These are phyloP conservation scores for Poecile atricapillus DNA, from an alignment of 2,113 vertebrate species.

Conservation along the genomic window DNA sequence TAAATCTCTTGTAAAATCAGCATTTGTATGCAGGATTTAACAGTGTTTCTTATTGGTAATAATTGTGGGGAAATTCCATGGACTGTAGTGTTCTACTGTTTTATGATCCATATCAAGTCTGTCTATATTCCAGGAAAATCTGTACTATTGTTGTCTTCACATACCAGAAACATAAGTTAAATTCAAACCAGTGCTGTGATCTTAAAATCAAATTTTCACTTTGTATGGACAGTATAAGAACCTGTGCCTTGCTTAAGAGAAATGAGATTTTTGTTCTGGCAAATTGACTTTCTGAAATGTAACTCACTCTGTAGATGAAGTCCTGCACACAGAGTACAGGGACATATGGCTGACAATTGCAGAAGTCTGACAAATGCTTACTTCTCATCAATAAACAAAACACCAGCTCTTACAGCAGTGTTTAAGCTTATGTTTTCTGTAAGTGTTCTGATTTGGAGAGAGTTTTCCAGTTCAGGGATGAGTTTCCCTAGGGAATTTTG, in stretches of 20 bases:
- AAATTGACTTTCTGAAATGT: neutral
- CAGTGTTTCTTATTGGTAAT: neutral
- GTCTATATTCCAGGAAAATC: neutral
- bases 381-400: neutral
- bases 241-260: neutral
- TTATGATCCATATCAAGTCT: neutral
- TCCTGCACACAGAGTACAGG: neutral
- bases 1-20: neutral
- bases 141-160: neutral
- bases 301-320: neutral
- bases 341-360: rapidly evolving
- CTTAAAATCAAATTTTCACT: neutral
- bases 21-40: neutral
- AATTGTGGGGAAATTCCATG: neutral
- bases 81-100: neutral
- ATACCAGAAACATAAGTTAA: neutral
- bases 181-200: neutral
- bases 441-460: neutral
- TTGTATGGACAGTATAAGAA: neutral
- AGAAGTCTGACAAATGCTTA: neutral
- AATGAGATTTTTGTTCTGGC: neutral
- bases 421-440: neutral
- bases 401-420: neutral
- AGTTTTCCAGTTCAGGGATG: neutral
- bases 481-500: neutral